Conservation (phyloP, 2,888 invertebrate species). For the Thecocarcelia acutangulata region DNA sequence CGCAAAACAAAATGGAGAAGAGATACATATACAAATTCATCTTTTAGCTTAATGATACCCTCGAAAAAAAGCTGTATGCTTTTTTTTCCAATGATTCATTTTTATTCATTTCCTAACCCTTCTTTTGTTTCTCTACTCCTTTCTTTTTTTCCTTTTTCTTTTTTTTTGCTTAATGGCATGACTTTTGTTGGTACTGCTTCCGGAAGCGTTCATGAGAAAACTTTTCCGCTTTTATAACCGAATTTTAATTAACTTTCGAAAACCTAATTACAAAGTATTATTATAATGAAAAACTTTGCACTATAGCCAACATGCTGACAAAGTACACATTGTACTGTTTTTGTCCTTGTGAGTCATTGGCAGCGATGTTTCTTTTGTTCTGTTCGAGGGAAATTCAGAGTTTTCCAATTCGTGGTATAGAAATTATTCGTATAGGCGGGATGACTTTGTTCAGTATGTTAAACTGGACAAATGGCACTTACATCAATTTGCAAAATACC, state of each 20-base stretch:
- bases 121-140: constrained; percentile 70
- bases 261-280: constrained; percentile 82
- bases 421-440: too few relatives aligned
- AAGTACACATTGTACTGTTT: constrained; percentile 22
- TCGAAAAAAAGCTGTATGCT: background rate
- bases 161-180: constrained; percentile 68
- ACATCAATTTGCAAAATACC: too few relatives aligned
- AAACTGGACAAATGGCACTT: too few relatives aligned
- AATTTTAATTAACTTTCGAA: constrained; percentile 82
- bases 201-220: constrained; percentile 79
- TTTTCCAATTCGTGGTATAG: too few relatives aligned
- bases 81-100: constrained; percentile 9
- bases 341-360: constrained; percentile 22
- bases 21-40: constrained; percentile 50
- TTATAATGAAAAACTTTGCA: constrained; percentile 78
- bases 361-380: background rate
- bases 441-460: too few relatives aligned
- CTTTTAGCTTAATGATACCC: constrained; percentile 45
- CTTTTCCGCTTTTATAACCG: constrained; percentile 81
- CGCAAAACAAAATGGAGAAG: constrained; percentile 59
- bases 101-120: constrained; percentile 59
- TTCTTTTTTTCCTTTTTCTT: constrained; percentile 68
- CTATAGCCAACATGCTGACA: constrained; percentile 39
- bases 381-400: too few relatives aligned
- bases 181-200: constrained; percentile 66